phyloP scores from a whole-genome alignment of 2,113 vertebrate species.

The Naja naja region DNA sequence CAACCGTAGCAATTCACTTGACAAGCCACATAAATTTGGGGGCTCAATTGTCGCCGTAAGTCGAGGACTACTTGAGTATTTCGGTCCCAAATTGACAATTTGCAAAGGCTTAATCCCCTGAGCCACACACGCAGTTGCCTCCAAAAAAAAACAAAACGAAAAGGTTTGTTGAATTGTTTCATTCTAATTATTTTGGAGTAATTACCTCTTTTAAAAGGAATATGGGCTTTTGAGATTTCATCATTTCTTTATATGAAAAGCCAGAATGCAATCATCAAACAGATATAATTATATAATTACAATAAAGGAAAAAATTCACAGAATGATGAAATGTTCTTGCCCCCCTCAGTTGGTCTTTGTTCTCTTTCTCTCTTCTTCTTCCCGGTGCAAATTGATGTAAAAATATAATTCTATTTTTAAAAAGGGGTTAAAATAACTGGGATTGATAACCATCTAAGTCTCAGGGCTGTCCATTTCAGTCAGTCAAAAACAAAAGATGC shows the following conservation, averaged over 20 bases:
- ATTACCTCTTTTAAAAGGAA: conserved; percentile 30
- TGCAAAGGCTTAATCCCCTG: conserved; percentile 52
- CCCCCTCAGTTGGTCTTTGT: neutral
- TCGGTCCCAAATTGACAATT: conserved; percentile 46
- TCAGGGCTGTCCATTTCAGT: neutral
- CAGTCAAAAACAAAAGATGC: neutral
- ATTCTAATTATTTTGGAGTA: conserved; percentile 29
- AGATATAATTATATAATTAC: neutral
- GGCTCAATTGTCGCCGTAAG: too few species aligned
- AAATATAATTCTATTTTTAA: neutral
- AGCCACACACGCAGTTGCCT: conserved; percentile 36
- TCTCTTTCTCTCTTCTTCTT: neutral
- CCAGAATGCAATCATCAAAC: neutral
- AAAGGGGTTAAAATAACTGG: neutral
- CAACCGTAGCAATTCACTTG: too few species aligned
- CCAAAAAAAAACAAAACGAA: too few species aligned
- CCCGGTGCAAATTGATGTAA: neutral
- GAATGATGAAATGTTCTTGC: neutral
- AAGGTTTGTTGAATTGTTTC: conserved; percentile 47
- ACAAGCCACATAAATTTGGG: too few species aligned
- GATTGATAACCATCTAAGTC: neutral
- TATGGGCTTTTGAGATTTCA: neutral
- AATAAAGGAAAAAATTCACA: neutral
- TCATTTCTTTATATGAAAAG: neutral
- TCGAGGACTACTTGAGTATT: conserved; percentile 15